Conservation (phyloP, 2,888 invertebrate species). For the Diadromus collaris region DNA sequence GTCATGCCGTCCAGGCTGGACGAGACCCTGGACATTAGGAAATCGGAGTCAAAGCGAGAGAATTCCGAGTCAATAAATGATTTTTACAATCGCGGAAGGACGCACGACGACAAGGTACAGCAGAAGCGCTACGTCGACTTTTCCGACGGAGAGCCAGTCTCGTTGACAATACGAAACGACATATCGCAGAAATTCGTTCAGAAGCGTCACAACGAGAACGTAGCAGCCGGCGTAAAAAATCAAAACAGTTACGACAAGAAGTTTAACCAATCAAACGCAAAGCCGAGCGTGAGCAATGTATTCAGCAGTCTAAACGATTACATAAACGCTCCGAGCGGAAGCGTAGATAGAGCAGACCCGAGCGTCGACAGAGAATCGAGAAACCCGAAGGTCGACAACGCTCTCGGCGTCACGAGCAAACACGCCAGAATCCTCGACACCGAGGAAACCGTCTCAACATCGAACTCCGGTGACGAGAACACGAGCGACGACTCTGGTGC, state of each 20-base stretch:
- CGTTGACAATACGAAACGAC: slow-evolving; percentile 72
- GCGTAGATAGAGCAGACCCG: slow-evolving; percentile 62
- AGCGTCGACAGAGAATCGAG: slow-evolving; percentile 58
- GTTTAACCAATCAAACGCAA: slow-evolving; percentile 76
- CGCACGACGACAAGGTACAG: slow-evolving; percentile 67
- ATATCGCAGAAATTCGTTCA: slow-evolving; percentile 73
- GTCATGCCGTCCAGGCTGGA: slow-evolving; percentile 11
- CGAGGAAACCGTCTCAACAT: slow-evolving; percentile 8
- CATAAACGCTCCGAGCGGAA: slow-evolving; percentile 79
- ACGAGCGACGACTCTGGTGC: slow-evolving; percentile 13
- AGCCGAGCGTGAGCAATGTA: slow-evolving; percentile 84
- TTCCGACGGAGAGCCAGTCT: slow-evolving; percentile 66
- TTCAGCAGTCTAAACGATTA: slow-evolving; percentile 85
- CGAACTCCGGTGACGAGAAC: slow-evolving; percentile 1
- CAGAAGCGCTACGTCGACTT: slow-evolving; percentile 68
- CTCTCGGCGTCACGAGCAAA: slow-evolving; percentile 31
- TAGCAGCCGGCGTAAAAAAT: slow-evolving; percentile 58
- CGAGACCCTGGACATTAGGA: slow-evolving; percentile 54
- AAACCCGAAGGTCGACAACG: slow-evolving; percentile 47
- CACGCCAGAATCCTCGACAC: slow-evolving; percentile 6
- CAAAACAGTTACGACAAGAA: slow-evolving; percentile 76
- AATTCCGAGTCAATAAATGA: slow-evolving; percentile 70
- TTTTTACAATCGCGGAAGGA: slow-evolving; percentile 69
- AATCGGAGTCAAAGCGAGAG: slow-evolving; percentile 49
- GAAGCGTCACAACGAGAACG: slow-evolving; percentile 73